These are phyloP conservation scores for Scarus forsteni DNA, from an alignment of 2,797 vertebrate genomes.

Conservation along the genomic window DNA sequence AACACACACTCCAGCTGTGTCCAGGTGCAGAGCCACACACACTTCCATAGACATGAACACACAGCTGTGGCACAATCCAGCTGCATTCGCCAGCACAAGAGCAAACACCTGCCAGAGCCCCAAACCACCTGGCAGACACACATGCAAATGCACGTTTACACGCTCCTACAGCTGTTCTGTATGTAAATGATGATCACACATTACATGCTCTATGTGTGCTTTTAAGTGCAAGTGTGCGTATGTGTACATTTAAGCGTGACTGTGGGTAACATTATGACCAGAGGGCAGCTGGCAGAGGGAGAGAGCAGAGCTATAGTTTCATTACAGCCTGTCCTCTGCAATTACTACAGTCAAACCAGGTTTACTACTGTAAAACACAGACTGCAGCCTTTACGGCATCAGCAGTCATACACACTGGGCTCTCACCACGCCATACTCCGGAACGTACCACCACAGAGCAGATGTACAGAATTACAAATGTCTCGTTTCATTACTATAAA, in stretches of 20 bases:
- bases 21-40: conserved; percentile 69
- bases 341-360: conserved; percentile 63
- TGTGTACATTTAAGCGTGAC: conserved; percentile 42
- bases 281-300: conserved; percentile 52
- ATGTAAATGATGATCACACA: conserved; percentile 54
- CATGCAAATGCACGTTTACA: conserved; percentile 34
- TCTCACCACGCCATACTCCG: conserved; percentile 18
- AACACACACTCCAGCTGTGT: conserved; percentile 64
- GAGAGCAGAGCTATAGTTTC: conserved; percentile 55
- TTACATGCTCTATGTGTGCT: conserved; percentile 26
- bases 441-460: conserved; percentile 13
- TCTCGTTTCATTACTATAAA: not conserved
- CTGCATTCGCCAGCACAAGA: conserved; percentile 69
- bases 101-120: conserved; percentile 78
- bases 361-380: conserved; percentile 56
- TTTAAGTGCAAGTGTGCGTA: conserved; percentile 35
- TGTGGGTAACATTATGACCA: conserved; percentile 47
- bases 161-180: conserved; percentile 60
- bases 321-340: conserved; percentile 64
- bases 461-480: conserved; percentile 18
- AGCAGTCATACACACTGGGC: conserved; percentile 21
- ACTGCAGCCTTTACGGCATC: conserved; percentile 28
- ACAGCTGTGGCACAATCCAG: conserved; percentile 75
- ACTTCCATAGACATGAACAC: conserved; percentile 15
- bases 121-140: conserved; percentile 76